Evolutionary conservation across 2,797 vertebrate genomes (phyloP).

Genomic region (Luscinia luscinia): DNA sequence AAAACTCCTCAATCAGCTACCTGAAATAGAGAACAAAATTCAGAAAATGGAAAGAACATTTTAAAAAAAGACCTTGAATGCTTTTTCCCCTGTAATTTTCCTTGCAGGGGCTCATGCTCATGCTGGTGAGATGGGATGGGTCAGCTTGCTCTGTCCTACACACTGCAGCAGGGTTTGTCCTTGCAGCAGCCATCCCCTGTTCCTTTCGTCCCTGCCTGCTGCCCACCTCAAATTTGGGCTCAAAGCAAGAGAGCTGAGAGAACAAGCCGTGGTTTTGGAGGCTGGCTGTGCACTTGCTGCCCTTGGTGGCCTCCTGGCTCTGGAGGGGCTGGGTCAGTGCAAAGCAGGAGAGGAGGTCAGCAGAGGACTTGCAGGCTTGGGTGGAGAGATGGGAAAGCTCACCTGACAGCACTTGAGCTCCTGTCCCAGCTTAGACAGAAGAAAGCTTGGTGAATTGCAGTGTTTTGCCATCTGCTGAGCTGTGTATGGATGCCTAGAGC

Average conservation of each 20-base stretch:
- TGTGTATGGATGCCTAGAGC: not conserved
- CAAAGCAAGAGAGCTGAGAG: not conserved
- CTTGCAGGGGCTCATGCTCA: not conserved
- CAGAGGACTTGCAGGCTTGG: not conserved
- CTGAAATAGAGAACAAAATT: not conserved
- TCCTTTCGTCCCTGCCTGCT: not conserved
- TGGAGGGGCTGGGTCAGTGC: not conserved
- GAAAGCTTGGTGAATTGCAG: not conserved
- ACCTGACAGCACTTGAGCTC: rapidly evolving
- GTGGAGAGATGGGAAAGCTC: not conserved
- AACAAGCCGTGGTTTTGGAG: not conserved
- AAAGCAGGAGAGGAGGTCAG: not conserved
- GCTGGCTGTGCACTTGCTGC: not conserved
- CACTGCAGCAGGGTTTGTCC: not conserved
- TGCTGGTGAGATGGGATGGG: not conserved
- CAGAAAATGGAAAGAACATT: not conserved
- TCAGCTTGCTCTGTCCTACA: not conserved
- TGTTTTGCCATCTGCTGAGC: not conserved
- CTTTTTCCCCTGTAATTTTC: not conserved
- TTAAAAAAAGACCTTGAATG: not conserved
- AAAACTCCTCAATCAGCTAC: not conserved
- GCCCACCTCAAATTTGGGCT: not conserved
- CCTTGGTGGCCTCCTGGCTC: not conserved
- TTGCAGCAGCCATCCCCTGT: not conserved
- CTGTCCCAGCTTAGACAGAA: not conserved